Percentiles rank a stretch among this genome's conserved stretches.
phyloP scores from a whole-genome alignment of 2,888 invertebrate species.

The Perizoma affinitatum region DNA sequence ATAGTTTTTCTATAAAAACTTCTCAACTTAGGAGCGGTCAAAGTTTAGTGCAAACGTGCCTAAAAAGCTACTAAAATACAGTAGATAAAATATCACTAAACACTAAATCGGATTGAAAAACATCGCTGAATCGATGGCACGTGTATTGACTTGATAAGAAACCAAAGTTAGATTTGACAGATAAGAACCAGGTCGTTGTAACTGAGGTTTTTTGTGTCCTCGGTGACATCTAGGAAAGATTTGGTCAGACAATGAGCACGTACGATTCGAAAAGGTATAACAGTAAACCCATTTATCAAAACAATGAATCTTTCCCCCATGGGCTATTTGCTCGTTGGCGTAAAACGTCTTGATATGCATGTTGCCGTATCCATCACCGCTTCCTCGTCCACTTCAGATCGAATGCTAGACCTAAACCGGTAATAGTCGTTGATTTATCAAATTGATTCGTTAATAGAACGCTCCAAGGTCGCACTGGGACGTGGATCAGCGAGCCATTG shows the following conservation, averaged over 20 bases:
- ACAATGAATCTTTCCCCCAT: conserved; percentile 25
- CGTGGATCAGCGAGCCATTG: conserved; percentile 63
- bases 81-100: neutral
- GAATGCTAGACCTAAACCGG: conserved; percentile 23
- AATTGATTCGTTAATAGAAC: conserved; percentile 40
- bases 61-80: too few species aligned
- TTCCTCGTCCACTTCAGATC: conserved; percentile 8
- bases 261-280: conserved; percentile 19
- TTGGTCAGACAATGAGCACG: conserved; percentile 8
- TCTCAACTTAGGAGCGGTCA: too few species aligned
- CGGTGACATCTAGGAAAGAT: conserved; percentile 16
- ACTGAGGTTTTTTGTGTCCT: conserved; percentile 6
- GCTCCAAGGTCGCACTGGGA: conserved; percentile 64
- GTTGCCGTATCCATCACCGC: conserved; percentile 32
- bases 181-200: conserved; percentile 19
- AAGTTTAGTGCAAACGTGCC: neutral
- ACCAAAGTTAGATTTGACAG: conserved; percentile 8
- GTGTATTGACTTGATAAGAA: conserved; percentile 5
- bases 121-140: neutral
- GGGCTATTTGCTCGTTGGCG: neutral
- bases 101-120: neutral
- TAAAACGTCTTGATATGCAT: conserved; percentile 6
- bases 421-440: conserved; percentile 32
- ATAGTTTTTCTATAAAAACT: neutral
- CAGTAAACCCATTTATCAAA: conserved; percentile 31